These are phyloP conservation scores for Cephalopachus bancanus DNA, from an alignment of 2,797 vertebrate genomes.

Conservation along the genomic window DNA sequence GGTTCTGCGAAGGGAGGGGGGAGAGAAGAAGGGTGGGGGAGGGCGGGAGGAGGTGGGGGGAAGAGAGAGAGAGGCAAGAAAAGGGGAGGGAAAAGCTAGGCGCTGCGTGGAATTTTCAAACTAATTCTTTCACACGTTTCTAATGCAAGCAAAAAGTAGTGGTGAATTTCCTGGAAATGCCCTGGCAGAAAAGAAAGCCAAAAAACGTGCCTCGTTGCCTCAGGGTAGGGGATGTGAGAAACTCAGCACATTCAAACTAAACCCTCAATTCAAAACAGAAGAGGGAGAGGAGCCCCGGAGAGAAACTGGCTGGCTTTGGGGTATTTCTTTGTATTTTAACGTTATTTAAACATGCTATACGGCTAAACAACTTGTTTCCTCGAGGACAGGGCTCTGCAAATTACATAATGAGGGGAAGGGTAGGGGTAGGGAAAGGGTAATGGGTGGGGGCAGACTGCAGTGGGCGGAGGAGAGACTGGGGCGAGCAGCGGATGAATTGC, in stretches of 20 bases:
- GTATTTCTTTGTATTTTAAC: slow-evolving; percentile 62
- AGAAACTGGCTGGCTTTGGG: background rate
- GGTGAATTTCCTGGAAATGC: slow-evolving; percentile 81
- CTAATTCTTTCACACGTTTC: slow-evolving; percentile 76
- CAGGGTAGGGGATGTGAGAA: slow-evolving; percentile 20
- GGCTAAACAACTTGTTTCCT: slow-evolving; percentile 49
- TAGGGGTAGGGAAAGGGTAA: background rate
- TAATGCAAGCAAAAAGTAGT: slow-evolving; percentile 42
- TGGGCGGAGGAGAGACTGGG: slow-evolving; percentile 28
- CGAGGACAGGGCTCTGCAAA: slow-evolving; percentile 2
- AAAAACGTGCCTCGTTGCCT: slow-evolving; percentile 54
- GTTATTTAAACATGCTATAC: background rate
- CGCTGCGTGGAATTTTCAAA: slow-evolving; percentile 56
- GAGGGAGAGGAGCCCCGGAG: background rate
- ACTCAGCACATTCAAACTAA: slow-evolving; percentile 36
- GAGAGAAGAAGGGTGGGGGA: too few species aligned
- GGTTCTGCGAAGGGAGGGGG: slow-evolving; percentile 16
- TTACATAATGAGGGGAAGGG: background rate
- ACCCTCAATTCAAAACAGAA: slow-evolving; percentile 4
- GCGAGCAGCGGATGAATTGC: slow-evolving; percentile 83
- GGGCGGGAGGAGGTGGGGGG: background rate
- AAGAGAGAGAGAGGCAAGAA: background rate
- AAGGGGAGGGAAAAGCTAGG: slow-evolving; percentile 12
- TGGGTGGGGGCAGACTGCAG: background rate
- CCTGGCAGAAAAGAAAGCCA: slow-evolving; percentile 58